Base-by-base conservation (phyloP, 2,797 vertebrate species). In the Anguilla marmorata region DNA sequence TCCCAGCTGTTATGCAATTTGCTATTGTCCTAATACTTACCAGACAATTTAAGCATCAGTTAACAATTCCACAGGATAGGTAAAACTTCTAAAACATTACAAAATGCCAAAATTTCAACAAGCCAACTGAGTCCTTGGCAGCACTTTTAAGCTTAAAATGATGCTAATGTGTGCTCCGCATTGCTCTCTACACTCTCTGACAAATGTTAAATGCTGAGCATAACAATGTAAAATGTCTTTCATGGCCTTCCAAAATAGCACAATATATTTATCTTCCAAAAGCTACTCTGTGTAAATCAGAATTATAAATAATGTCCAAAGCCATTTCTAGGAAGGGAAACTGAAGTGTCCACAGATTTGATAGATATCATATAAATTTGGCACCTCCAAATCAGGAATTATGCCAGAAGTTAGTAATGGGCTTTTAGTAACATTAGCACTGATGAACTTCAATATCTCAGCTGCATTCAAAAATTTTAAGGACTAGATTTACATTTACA, bases 21-120 rank as follows among this genome's bases (percentile, higher is more conserved):
- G 95, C 96, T 97, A 97, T 98, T 98, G 97, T 97, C 97, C 96
- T 97, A 97, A 98, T 97, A 96, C 97, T 97, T 97, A 96, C 96
- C 96, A 97, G 96, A 95, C 96, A 96, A 97, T 98, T 97, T 97
- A 95, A 96, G 95, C 95, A 96, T 96, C 96, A 96, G 97, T 97
- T 97, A 97, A 96, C 97, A 97, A 97, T 96, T 96, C 96, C 96
- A 97, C 96, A 96, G 96, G 96, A 96, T 96, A 96, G 94, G 95
- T 97, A 96, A 50, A 82, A 97, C 96, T 97, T 96, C 95, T 96
- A 95, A 94, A 95, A 96, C 95, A 96, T 96, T 96, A 96, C 95
- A 96, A 97, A 98, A 97, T 97, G 97, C 98, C 97, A 98, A 96
- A 97, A 96, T 97, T 97, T 97, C 96, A 97, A 97, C 97, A 97